Evolutionary conservation across 2,797 vertebrate genomes (phyloP), one percentile per base, ranked within the genome.

Genomic region (Sciurus carolinensis): DNA sequence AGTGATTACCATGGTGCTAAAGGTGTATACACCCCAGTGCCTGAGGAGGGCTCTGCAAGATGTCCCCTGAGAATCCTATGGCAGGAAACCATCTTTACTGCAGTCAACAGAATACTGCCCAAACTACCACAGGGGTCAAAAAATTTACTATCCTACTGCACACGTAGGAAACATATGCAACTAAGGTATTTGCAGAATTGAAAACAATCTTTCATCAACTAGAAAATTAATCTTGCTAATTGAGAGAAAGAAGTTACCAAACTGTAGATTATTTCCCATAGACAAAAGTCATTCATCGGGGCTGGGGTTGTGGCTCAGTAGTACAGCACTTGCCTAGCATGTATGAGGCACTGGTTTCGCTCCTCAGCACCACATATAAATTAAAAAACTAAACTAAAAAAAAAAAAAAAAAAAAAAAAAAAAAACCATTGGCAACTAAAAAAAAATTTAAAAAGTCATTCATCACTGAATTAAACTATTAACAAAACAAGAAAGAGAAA

Each of bases 401-500:
- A 47, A 47, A 47, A 7, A 47, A 47, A 47, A 47, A 7, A 47
- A 47, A 47, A 47, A 7, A 47, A 47, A 47, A 44, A 5, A 44
- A 44, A 44, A 8, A 8, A 5, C 44, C 44, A 47, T 47, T 47
- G 44, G 9, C 44, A 47, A 47, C 44, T 47, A 47, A 47, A 47
- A 47, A 47, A 47, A 47, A 47, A 47, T 47, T 47, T 47, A 47
- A 33, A 64, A 81, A 54, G 69, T 42, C 75, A 87, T 79, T 81
- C 57, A 59, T 82, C 3, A 39, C 36, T 50, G 86, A 96, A 54
- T 64, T 93, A 81, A 77, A 76, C 59, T 44, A 50, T 36, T 66
- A 86, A 86, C 28, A 73, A 91, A n/a, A 87, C 7, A 92, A 91
- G 57, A 36, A 79, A 59, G 71, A 85, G 9, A n/a, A 36, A 72